A percentile compares a stretch with the other conserved stretches of the same genome.
phyloP scores from a whole-genome alignment of 92 coral and sea anemone species.

The Parazoanthus swiftii region DNA sequence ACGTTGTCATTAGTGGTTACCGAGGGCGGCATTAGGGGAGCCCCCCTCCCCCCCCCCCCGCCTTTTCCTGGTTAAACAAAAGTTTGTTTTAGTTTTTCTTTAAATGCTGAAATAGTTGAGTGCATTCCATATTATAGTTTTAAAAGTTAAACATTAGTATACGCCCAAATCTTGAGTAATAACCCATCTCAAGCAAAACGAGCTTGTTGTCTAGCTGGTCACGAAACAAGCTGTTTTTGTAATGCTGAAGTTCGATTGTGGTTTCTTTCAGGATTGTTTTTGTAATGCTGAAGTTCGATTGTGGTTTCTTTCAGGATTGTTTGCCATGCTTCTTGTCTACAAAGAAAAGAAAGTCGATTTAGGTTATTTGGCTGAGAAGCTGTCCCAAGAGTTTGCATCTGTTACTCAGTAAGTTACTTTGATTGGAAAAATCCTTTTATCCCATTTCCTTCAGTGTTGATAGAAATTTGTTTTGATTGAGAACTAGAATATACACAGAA shows the following conservation, averaged over 20 bases:
- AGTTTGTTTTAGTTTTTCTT: too few species aligned
- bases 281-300: not conserved
- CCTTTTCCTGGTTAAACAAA: too few species aligned
- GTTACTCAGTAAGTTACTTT: slow-evolving; percentile 47
- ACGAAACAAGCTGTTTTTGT: not conserved
- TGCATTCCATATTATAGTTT: too few species aligned
- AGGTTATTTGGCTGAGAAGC: slow-evolving; percentile 73
- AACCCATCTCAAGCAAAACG: too few species aligned
- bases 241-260: not conserved
- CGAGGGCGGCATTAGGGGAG: too few species aligned
- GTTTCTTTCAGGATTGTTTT: slow-evolving; percentile 66
- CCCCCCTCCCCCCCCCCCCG: too few species aligned
- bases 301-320: slow-evolving; percentile 59
- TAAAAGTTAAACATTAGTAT: too few species aligned
- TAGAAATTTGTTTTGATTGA: not conserved
- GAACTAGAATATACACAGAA: not conserved
- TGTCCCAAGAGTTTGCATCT: slow-evolving; percentile 63
- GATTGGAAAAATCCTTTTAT: not conserved
- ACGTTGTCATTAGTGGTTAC: too few species aligned
- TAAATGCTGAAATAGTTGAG: too few species aligned
- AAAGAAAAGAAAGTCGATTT: slow-evolving; percentile 73
- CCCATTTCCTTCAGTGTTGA: too few species aligned
- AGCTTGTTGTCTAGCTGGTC: too few species aligned
- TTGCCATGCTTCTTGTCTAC: slow-evolving; percentile 81
- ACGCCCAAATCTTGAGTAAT: too few species aligned